Evolutionary conservation across 2,113 vertebrate species (phyloP).

Genomic region (Peromyscus maniculatus): DNA sequence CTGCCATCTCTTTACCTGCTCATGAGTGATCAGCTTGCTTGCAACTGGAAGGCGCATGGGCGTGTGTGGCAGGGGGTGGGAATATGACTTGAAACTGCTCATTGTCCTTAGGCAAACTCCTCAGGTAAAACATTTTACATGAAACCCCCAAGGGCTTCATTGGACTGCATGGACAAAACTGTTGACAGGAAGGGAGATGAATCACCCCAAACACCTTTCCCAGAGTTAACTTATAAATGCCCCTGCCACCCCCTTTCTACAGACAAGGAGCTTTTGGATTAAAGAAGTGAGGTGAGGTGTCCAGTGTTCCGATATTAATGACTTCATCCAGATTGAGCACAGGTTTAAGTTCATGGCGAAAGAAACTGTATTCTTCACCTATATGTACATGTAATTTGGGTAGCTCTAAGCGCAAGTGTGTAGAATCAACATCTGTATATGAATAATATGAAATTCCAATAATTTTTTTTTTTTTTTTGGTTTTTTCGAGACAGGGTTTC

Average conservation of each 20-base stretch:
- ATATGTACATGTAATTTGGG: neutral
- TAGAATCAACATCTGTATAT: slow-evolving; percentile 1
- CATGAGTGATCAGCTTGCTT: neutral
- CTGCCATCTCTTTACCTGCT: neutral
- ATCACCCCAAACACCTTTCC: neutral
- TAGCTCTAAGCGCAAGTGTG: neutral
- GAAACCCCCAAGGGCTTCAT: neutral
- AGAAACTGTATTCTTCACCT: neutral
- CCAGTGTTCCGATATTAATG: neutral
- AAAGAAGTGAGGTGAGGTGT: neutral
- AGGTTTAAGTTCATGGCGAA: neutral
- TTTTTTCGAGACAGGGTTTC: no score
- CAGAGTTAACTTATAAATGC: no score
- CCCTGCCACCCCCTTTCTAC: neutral
- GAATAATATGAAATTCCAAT: neutral
- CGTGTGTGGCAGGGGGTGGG: neutral
- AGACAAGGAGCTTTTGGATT: neutral
- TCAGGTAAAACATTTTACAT: neutral
- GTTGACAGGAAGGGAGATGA: neutral
- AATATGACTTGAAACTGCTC: neutral
- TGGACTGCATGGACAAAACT: neutral
- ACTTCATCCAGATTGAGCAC: neutral
- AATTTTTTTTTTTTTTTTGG: no score
- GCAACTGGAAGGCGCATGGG: neutral
- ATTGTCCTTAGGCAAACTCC: neutral